Evolutionary conservation across 2,888 invertebrate species (phyloP).

Genomic region (Balanococcus diminutus): DNA sequence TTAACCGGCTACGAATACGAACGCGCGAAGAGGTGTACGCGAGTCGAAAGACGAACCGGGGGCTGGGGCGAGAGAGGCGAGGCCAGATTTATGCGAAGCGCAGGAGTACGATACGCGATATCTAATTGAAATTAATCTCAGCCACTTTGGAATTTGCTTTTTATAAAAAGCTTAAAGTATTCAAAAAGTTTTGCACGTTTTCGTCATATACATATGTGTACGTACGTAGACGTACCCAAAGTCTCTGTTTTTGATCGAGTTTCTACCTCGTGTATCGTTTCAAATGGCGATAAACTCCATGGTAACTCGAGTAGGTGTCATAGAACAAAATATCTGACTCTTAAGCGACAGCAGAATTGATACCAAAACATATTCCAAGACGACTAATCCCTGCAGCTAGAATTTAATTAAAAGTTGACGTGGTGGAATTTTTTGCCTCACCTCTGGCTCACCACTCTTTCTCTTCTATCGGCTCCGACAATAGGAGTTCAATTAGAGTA

Average conservation of each 20-base stretch:
- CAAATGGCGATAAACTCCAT: neutral
- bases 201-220: neutral
- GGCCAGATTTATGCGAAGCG: neutral
- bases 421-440: neutral
- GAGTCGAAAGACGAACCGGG: neutral
- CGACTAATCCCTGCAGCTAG: neutral
- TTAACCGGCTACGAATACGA: neutral
- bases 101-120: neutral
- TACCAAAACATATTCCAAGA: neutral
- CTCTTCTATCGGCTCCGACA: neutral
- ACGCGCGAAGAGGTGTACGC: neutral
- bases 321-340: neutral
- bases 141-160: neutral
- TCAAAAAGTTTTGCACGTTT: neutral
- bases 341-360: no score
- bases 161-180: slow-evolving; percentile 25
- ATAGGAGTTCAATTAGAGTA: neutral
- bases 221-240: neutral
- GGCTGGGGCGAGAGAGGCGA: neutral
- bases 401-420: slow-evolving; percentile 13
- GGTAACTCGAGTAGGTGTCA: neutral
- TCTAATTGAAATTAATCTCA: slow-evolving; percentile 27
- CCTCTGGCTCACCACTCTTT: neutral
- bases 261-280: no score
- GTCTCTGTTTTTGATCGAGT: no score